Evolutionary conservation across 2,797 vertebrate genomes (phyloP).

Genomic region (Acrossocheilus wenchowensis): DNA sequence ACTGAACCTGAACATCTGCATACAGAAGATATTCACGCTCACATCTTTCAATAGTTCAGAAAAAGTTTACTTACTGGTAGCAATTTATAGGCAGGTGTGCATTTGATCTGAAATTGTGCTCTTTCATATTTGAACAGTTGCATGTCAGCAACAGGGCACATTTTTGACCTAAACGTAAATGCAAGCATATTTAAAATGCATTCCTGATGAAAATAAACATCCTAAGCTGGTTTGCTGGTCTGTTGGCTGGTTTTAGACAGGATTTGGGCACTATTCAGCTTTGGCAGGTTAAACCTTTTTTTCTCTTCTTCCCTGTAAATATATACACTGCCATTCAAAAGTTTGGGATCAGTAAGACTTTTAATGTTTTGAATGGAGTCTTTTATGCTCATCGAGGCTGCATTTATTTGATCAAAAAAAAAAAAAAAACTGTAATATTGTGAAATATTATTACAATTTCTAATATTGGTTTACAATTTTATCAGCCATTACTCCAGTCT

Average conservation of each 20-base stretch:
- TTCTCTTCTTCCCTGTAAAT: not conserved
- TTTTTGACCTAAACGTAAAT: constrained; percentile 1
- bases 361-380: not conserved
- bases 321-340: not conserved
- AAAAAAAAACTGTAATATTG: no score
- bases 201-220: not conserved
- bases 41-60: constrained; percentile 14
- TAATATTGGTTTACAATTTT: not conserved
- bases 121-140: not conserved
- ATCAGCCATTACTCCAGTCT: not conserved
- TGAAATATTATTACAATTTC: not conserved
- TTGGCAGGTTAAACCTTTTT: not conserved
- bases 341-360: not conserved
- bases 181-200: not conserved
- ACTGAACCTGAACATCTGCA: constrained; percentile 22
- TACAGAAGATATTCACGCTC: constrained; percentile 22
- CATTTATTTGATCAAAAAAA: not conserved
- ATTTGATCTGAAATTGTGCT: constrained; percentile 7
- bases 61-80: constrained; percentile 5
- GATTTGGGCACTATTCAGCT: not conserved
- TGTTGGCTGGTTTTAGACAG: not conserved
- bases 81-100: constrained; percentile 34
- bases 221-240: not conserved
- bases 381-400: not conserved
- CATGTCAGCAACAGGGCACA: not conserved